A percentile compares a stretch with the other conserved stretches of the same genome.
Evolutionary conservation across 2,888 invertebrate species (phyloP).

Genomic region (Acanthopleura granulata): DNA sequence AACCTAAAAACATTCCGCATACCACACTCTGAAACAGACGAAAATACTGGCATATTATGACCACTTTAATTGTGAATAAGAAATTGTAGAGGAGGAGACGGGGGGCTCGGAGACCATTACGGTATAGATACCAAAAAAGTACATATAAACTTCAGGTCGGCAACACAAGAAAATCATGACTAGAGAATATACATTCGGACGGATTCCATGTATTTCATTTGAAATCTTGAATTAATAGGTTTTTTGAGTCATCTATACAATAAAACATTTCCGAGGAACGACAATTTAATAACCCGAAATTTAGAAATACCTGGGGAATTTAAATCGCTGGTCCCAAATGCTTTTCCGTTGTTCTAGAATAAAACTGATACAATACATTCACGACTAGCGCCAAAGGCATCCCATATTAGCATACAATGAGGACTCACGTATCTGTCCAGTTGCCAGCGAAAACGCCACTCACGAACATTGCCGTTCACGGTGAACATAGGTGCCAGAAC

Average conservation of each 20-base stretch:
- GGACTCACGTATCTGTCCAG: conserved; percentile 85
- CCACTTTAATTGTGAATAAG: too few relatives aligned
- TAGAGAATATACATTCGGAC: too few relatives aligned
- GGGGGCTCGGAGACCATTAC: too few relatives aligned
- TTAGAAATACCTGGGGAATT: not conserved
- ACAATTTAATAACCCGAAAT: not conserved
- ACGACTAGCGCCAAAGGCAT: not conserved
- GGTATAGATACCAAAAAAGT: too few relatives aligned
- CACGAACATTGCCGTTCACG: conserved; percentile 93
- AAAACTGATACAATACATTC: too few relatives aligned
- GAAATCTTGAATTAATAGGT: too few relatives aligned
- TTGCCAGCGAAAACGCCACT: conserved; percentile 92
- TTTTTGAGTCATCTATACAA: too few relatives aligned
- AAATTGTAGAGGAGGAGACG: too few relatives aligned
- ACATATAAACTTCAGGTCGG: too few relatives aligned
- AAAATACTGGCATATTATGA: not conserved
- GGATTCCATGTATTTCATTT: too few relatives aligned
- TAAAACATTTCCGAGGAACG: not conserved
- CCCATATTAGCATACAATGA: not conserved
- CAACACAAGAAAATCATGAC: too few relatives aligned
- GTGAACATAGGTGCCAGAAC: conserved; percentile 97
- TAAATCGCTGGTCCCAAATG: not conserved
- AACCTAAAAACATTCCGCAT: conserved; percentile 88
- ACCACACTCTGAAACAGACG: conserved; percentile 73
- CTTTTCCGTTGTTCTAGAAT: not conserved